These are phyloP conservation scores for Sesia bembeciformis DNA, from an alignment of 2,888 invertebrate species.

Conservation along the genomic window DNA sequence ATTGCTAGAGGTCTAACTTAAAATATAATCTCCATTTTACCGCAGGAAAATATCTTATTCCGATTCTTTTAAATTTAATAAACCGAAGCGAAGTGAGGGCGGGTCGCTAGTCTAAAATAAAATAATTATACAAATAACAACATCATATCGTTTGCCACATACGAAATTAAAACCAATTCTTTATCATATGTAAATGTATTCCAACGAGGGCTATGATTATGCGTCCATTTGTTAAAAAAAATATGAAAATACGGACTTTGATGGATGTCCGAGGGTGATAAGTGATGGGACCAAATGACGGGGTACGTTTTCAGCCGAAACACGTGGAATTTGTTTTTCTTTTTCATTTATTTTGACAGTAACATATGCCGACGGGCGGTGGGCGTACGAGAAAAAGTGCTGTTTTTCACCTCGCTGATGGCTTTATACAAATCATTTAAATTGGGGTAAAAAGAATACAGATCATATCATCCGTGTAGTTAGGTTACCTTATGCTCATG, in stretches of 20 bases:
- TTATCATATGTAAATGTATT: too few species aligned
- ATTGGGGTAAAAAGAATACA: background rate
- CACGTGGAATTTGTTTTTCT: background rate
- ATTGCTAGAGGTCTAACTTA: too few species aligned
- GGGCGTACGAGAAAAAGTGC: background rate
- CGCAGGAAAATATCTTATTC: too few species aligned
- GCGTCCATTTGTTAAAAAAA: background rate
- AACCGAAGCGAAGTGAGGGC: too few species aligned
- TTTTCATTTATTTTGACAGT: background rate
- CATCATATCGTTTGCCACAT: too few species aligned
- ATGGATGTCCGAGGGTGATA: background rate
- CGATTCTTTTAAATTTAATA: too few species aligned
- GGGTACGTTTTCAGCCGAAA: background rate
- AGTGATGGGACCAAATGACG: background rate
- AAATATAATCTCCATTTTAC: too few species aligned
- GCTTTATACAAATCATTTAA: background rate
- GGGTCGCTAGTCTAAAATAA: too few species aligned
- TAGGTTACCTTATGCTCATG: too few species aligned
- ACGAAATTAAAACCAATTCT: too few species aligned
- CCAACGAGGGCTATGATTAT: background rate
- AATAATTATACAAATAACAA: too few species aligned
- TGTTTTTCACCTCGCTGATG: background rate
- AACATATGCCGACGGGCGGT: background rate
- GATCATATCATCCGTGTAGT: too few species aligned
- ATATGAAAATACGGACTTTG: background rate